Conservation (phyloP, 2,113 vertebrate genomes). For the Gorsachius goisagi region DNA sequence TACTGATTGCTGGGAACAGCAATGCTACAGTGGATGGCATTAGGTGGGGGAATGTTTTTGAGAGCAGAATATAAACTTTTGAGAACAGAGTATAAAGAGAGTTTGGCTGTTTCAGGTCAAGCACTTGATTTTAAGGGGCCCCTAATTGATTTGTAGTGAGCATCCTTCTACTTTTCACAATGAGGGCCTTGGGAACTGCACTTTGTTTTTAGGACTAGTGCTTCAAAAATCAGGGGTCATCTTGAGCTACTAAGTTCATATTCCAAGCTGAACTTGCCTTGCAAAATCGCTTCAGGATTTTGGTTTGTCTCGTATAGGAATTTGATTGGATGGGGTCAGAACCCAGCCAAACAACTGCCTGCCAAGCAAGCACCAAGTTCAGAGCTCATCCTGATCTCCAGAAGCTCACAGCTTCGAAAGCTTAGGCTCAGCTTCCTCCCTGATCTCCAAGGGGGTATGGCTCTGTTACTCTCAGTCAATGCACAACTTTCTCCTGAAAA, state of each 20-base stretch:
- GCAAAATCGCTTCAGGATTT: background rate
- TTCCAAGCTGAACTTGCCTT: background rate
- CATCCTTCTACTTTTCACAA: background rate
- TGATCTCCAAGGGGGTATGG: background rate
- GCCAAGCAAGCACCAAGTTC: background rate
- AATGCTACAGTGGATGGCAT: background rate
- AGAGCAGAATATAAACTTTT: background rate
- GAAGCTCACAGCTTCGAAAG: background rate
- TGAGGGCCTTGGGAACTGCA: background rate
- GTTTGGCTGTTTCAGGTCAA: background rate
- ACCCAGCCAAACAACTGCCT: background rate
- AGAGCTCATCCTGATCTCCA: background rate
- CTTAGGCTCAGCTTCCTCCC: background rate
- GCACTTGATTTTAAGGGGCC: background rate
- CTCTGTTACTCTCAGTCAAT: background rate
- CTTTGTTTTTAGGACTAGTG: background rate
- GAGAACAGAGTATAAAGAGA: background rate
- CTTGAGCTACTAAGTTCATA: background rate
- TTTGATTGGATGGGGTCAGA: background rate
- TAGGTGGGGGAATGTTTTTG: background rate
- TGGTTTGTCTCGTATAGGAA: background rate
- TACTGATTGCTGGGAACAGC: conserved; percentile 7
- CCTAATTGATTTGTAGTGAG: background rate
- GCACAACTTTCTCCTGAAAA: background rate
- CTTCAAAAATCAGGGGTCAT: background rate